A percentile compares a stretch with the other conserved stretches of the same genome.
Conservation (phyloP, 2,888 invertebrate species). For the Pocota personata region DNA sequence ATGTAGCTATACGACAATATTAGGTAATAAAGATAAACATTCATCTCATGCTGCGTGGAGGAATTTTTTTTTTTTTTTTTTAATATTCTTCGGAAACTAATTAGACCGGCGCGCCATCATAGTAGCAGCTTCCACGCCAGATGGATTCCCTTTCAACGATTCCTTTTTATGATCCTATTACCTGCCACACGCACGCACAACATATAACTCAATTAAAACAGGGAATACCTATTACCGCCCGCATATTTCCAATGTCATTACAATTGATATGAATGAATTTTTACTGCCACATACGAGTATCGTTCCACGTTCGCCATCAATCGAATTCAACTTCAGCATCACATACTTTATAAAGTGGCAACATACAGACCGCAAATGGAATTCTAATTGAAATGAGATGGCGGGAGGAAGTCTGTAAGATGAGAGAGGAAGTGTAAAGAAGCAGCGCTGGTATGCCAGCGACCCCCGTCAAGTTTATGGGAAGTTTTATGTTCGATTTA, state of each 20-base stretch:
- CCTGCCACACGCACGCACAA: slow-evolving; percentile 32
- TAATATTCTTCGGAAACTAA: slow-evolving; percentile 54
- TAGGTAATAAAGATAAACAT: slow-evolving; percentile 12
- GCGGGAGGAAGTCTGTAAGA: slow-evolving; percentile 7
- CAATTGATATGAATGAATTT: slow-evolving; percentile 61
- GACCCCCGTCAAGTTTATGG: slow-evolving; percentile 77
- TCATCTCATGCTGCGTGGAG: slow-evolving; percentile 39
- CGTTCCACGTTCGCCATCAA: slow-evolving; percentile 39
- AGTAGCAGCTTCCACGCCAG: slow-evolving; percentile 5
- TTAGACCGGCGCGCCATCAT: slow-evolving; percentile 35
- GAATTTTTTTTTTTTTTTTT: neutral
- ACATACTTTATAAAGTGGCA: slow-evolving; percentile 43
- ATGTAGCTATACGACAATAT: neutral
- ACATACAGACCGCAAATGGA: slow-evolving; percentile 59
- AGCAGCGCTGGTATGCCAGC: slow-evolving; percentile 1
- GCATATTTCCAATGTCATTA: slow-evolving; percentile 24
- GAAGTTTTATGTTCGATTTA: slow-evolving; percentile 83
- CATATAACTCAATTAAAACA: slow-evolving; percentile 50
- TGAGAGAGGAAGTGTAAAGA: slow-evolving; percentile 14
- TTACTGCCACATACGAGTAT: slow-evolving; percentile 27
- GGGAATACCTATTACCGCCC: neutral
- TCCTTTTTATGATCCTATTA: slow-evolving; percentile 17
- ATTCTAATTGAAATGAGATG: slow-evolving; percentile 69
- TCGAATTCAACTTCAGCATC: slow-evolving; percentile 52
- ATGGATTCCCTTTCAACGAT: neutral